phyloP scores from a whole-genome alignment of 2,888 invertebrate genomes.

The Heliconius hortense region DNA sequence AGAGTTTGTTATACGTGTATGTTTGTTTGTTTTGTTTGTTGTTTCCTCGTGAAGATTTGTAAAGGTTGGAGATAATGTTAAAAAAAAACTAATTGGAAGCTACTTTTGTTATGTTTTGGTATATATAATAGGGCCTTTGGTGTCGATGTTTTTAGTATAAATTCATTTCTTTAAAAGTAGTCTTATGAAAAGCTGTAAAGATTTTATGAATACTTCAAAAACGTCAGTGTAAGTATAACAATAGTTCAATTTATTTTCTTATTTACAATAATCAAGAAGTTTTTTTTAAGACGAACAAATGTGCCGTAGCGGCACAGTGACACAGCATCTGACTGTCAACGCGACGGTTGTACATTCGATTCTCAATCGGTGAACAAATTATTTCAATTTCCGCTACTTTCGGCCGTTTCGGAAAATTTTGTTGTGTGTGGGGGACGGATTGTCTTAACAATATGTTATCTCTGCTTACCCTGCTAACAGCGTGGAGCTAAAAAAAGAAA shows the following conservation, averaged over 20 bases:
- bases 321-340: not conserved
- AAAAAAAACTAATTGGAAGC: not conserved
- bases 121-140: not conserved
- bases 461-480: not conserved
- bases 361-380: too few species aligned
- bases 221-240: not conserved
- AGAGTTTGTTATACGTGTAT: not conserved
- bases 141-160: constrained; percentile 3
- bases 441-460: not conserved
- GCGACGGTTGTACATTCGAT: not conserved
- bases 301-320: too few species aligned
- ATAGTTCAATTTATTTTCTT: too few species aligned
- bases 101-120: not conserved
- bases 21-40: too few species aligned
- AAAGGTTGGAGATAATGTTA: not conserved
- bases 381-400: too few species aligned
- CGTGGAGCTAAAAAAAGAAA: not conserved
- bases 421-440: not conserved
- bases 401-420: too few species aligned
- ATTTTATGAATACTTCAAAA: constrained; percentile 4
- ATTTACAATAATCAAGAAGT: not conserved
- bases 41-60: not conserved
- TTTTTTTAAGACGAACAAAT: not conserved
- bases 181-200: not conserved
- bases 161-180: constrained; percentile 3